Percentiles rank a stretch among this genome's conserved stretches.
Evolutionary conservation across 2,888 invertebrate species (phyloP).

Genomic region (Drosophila eohydei): DNA sequence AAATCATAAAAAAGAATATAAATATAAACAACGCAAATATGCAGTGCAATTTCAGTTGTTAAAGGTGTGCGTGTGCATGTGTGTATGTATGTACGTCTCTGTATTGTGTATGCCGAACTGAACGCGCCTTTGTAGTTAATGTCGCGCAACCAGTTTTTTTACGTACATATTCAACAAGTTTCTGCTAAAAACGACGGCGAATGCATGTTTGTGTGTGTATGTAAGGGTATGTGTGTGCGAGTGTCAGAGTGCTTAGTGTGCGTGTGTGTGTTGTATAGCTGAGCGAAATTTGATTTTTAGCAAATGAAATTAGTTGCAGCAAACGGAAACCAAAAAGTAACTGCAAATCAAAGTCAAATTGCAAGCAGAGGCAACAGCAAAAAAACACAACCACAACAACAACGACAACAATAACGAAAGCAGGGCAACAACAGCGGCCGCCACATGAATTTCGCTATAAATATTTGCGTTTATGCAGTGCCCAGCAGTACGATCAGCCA

Average conservation of each 20-base stretch:
- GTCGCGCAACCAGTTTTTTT: constrained; percentile 65
- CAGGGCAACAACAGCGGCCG: constrained; percentile 37
- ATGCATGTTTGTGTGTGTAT: constrained; percentile 33
- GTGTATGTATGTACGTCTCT: constrained; percentile 1
- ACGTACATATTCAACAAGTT: constrained; percentile 66
- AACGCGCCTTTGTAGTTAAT: constrained; percentile 56
- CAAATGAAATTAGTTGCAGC: constrained; percentile 62
- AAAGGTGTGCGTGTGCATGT: constrained; percentile 13
- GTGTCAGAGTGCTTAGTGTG: constrained; percentile 26
- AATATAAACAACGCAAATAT: constrained; percentile 59
- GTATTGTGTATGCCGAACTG: constrained; percentile 46
- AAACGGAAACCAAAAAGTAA: constrained; percentile 60
- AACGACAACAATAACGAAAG: constrained; percentile 38
- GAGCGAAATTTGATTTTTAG: constrained; percentile 65
- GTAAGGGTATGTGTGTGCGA: constrained; percentile 10
- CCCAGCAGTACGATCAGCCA: constrained; percentile 5
- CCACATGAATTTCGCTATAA: constrained; percentile 42
- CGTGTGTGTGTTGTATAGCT: constrained; percentile 35
- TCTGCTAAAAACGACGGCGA: constrained; percentile 60
- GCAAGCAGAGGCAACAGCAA: constrained; percentile 43
- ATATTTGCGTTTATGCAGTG: constrained; percentile 36
- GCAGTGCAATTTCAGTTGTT: constrained; percentile 47
- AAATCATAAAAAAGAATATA: constrained; percentile 39
- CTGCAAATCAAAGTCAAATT: constrained; percentile 61
- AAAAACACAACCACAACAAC: constrained; percentile 18